Evolutionary conservation across 2,888 invertebrate species (phyloP), one percentile per base, ranked within the genome.

Genomic region (Thymelicus sylvestris): DNA sequence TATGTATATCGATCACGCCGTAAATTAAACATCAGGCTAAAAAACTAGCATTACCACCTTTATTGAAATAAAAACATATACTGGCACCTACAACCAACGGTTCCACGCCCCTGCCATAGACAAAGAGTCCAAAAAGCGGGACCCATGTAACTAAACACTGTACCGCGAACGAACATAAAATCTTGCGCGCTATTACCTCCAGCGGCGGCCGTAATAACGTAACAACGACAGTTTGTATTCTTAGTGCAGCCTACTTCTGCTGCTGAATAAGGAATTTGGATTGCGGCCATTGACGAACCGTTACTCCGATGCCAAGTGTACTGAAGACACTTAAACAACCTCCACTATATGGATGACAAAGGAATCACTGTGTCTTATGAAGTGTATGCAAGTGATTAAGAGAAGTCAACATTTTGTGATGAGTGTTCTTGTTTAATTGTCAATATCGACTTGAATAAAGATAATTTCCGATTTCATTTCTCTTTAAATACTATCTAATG

Each of bases 151-250:
- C 86, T 84, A 80, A 87, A 89, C 83, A 81, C 83, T 75, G 82
- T 91, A 92, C 91, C 86, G 87, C 86, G 91, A 92, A 92, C 84
- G 80, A 87, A 83, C 91, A 90, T 92, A 90, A 91, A 90, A 81
- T 81, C 76, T 72, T 78, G 81, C 81, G 81, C 82, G 85, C 86
- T 85, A 86, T 89, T 89, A 88, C 85, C 86, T 83, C 79, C 83
- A 80, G 81, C 81, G 78, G 15, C 31, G 76, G 79, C 79, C 76
- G 79, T 31, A 31, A 31, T 3, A 12, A 10, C 10, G 12, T 81
- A 81, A 84, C 82, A 83, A 88, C 88, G 88, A 90, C 87, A 90
- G 86, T 85, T 87, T 87, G 85, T 86, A 81, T 82, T 83, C 55
- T 48, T 38, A 47, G 31, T 48, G n/a, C 41, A 1, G 38, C 39